A percentile compares a stretch with the other conserved stretches of the same genome.
Evolutionary conservation across 2,888 invertebrate species (phyloP).

Genomic region (Eupithecia exiguata): DNA sequence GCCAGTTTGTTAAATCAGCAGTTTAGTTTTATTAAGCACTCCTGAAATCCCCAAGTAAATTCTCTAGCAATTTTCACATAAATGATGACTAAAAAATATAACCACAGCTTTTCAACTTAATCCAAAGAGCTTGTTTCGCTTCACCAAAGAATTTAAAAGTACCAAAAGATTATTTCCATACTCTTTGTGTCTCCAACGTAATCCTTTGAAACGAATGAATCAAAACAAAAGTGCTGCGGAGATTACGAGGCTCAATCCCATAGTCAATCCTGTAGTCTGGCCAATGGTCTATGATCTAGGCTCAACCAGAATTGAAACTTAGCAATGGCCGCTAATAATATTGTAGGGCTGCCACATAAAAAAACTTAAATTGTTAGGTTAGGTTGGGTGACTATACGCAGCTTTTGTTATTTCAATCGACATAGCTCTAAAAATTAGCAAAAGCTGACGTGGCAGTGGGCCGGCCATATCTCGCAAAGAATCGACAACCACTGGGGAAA

Average conservation of each 20-base stretch:
- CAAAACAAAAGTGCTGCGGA: slow-evolving; percentile 2
- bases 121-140: background rate
- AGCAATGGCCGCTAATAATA: slow-evolving; percentile 25
- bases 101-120: background rate
- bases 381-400: no score
- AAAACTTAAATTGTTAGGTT: no score
- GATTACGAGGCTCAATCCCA: slow-evolving; percentile 8
- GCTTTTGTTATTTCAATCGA: no score
- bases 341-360: slow-evolving; percentile 20
- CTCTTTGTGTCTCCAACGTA: background rate
- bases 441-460: no score
- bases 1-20: background rate
- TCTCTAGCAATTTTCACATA: background rate
- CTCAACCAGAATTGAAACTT: slow-evolving; percentile 32
- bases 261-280: background rate
- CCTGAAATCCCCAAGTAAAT: background rate
- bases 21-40: background rate
- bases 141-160: background rate
- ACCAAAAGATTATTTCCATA: slow-evolving; percentile 4
- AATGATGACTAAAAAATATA: background rate
- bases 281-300: slow-evolving; percentile 33
- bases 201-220: background rate
- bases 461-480: no score
- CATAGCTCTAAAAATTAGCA: no score
- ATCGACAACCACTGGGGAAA: no score